Base-by-base conservation (phyloP, 2,888 invertebrate genomes). In the Dryobota labecula region DNA sequence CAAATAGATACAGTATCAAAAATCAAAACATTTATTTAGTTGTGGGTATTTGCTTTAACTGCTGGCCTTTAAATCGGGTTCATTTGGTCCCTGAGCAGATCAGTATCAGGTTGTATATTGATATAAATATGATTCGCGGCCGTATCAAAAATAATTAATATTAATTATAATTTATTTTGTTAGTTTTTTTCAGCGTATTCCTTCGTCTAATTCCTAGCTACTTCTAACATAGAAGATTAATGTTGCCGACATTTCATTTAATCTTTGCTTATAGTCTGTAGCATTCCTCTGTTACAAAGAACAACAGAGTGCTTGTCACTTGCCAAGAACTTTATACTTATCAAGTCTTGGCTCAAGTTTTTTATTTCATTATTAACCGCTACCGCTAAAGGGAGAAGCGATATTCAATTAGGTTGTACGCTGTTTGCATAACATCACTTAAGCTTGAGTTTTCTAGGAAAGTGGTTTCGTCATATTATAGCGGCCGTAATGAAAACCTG, bases 271-370 rank as follows among this genome's bases (percentile, higher is more conserved):
- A 38, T 51, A 54, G n/a, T n/a, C n/a, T n/a, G 9, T 20, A 47
- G 13, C 18, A 45, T 38, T 53, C 33, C 9, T 27, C 8, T n/a
- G 45, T 73, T n/a, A 41, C 30, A 33, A 58, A 53, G 53, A 53
- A 53, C 57, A 60, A 51, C 24, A 64, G 76, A 70, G 53, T 68
- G 53, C 24, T 45, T 76, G 64, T 51, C 54, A 76, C 30, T 61
- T 33, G 30, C 38, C 43, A 18, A 76, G 57, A 70, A 64, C 47
- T 70, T 76, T 54, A 27, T 64, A 76, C 64, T 70, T 64, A 43
- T 60, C 30, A 24, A 33, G 76, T 38, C 45, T 47, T 60, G 45
- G 63, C 8, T 58, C 1, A 33, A 30, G 73, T 70, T 64, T 58
- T 72, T 51, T 38, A 38, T 30, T 24, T 67, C 0, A 20, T 58